These are phyloP conservation scores for Calyptommatus sinebrachiatus DNA, from an alignment of 2,113 vertebrate genomes.

Conservation along the genomic window DNA sequence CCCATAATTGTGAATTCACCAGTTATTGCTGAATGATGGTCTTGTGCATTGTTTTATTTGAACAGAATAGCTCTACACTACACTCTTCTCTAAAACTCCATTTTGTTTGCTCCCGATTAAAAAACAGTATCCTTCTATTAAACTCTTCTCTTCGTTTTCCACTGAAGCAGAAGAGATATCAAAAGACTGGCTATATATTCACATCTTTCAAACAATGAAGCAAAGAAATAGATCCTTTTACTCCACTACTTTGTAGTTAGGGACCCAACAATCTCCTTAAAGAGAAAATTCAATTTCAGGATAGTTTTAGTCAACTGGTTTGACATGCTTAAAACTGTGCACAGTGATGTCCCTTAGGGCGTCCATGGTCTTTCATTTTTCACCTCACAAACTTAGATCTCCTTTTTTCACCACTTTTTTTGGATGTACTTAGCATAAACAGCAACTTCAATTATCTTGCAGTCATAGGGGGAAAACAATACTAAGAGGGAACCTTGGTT, in stretches of 20 bases:
- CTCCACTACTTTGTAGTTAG: not conserved
- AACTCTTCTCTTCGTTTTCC: not conserved
- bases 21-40: too few species aligned
- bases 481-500: not conserved
- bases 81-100: not conserved
- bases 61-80: not conserved
- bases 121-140: not conserved
- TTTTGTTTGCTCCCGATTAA: constrained; percentile 17
- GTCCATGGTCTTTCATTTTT: constrained; percentile 13
- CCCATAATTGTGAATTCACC: too few species aligned
- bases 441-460: constrained; percentile 21
- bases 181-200: constrained; percentile 3
- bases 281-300: constrained; percentile 21
- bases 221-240: constrained; percentile 25
- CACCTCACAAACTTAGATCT: not conserved
- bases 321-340: constrained; percentile 24
- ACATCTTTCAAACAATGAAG: constrained; percentile 20
- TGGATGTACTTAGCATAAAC: not conserved
- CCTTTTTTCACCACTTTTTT: not conserved
- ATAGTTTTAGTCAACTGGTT: not conserved
- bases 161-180: not conserved
- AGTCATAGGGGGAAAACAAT: not conserved
- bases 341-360: not conserved
- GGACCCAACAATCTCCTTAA: not conserved
- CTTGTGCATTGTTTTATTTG: too few species aligned